These are phyloP conservation scores for Cercocebus atys DNA, from an alignment of 2,113 vertebrate species.

Conservation along the genomic window DNA sequence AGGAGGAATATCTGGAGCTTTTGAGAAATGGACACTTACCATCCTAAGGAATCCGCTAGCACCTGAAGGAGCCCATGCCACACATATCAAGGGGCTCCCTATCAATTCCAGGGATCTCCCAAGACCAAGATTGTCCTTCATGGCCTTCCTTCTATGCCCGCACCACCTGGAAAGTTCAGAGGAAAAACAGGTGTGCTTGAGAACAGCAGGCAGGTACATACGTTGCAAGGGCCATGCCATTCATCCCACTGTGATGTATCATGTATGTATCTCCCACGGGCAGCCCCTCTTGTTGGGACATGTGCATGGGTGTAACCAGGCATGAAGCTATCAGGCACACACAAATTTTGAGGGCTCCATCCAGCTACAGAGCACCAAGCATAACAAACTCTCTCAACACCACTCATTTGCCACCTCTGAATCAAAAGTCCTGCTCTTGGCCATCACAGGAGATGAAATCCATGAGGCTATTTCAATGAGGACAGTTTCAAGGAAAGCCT, in stretches of 20 bases:
- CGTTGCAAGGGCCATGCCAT: too few relatives aligned
- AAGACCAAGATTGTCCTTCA: neutral
- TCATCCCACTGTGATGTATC: neutral
- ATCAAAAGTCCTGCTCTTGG: neutral
- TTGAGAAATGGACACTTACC: neutral
- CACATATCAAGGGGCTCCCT: accelerated
- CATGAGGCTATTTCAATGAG: neutral
- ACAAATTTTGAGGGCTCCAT: too few relatives aligned
- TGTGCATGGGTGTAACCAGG: neutral
- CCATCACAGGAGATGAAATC: neutral
- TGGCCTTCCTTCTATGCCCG: neutral
- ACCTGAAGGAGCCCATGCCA: accelerated
- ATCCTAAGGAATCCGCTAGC: neutral
- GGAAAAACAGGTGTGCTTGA: neutral
- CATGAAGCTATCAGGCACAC: too few relatives aligned
- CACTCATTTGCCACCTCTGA: too few relatives aligned
- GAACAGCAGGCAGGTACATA: neutral
- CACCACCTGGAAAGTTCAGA: neutral
- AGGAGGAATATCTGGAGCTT: neutral
- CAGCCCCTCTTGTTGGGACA: neutral
- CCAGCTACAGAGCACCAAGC: too few relatives aligned
- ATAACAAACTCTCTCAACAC: too few relatives aligned
- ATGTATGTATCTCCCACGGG: too few relatives aligned
- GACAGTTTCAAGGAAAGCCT: neutral
- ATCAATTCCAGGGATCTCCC: neutral